Evolutionary conservation across 1,140 invertebrate genomes (phyloP).

Genomic region (Euglossa dilemma): DNA sequence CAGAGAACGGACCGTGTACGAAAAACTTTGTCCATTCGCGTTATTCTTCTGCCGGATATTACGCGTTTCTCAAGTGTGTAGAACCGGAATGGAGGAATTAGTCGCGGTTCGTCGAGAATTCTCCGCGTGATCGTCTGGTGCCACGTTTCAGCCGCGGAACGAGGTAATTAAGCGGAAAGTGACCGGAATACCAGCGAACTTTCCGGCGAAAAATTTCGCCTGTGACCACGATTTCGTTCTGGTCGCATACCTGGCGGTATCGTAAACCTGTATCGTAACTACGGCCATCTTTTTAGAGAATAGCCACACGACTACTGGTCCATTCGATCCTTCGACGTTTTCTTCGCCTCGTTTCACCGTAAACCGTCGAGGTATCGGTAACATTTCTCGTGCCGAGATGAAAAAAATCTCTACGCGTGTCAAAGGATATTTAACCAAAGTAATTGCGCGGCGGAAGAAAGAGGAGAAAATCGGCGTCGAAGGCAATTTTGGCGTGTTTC

Average conservation of each 20-base stretch:
- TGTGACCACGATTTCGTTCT: neutral
- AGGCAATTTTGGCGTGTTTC: too few species aligned
- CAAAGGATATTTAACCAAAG: too few species aligned
- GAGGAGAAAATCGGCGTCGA: neutral
- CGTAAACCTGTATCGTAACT: neutral
- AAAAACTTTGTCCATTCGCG: neutral
- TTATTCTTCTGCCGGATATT: neutral
- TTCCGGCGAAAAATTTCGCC: constrained; percentile 6
- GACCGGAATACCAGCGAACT: neutral
- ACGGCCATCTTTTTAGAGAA: neutral
- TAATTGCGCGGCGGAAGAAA: neutral
- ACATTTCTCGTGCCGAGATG: neutral
- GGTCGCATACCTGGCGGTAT: neutral
- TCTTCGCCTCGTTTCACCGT: neutral
- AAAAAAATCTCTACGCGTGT: neutral
- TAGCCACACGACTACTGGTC: neutral
- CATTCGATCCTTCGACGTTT: neutral
- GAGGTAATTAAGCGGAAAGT: constrained; percentile 41
- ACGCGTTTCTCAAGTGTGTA: neutral
- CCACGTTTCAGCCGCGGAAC: neutral
- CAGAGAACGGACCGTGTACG: neutral
- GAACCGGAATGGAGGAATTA: neutral
- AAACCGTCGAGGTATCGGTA: neutral
- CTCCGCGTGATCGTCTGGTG: neutral
- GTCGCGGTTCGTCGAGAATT: neutral